Evolutionary conservation across 2,113 vertebrate species (phyloP).

Genomic region (Crotalus tigris): DNA sequence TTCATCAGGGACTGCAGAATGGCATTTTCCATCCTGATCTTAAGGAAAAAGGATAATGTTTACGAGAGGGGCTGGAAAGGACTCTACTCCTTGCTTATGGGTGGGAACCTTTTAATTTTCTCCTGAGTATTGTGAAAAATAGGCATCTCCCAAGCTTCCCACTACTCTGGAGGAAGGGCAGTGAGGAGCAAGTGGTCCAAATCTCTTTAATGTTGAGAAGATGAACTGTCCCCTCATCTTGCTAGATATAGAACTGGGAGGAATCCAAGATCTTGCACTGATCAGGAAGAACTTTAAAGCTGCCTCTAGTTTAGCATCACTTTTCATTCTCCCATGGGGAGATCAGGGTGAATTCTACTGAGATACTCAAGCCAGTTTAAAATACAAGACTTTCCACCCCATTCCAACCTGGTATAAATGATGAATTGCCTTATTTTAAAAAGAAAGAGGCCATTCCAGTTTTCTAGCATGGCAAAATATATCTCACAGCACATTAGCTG

Average conservation of each 20-base stretch:
- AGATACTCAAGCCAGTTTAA: background rate
- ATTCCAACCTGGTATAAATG: background rate
- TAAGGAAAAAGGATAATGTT: background rate
- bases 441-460: background rate
- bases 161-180: background rate
- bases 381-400: too few relatives aligned
- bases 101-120: background rate
- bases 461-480: background rate
- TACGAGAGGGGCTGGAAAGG: background rate
- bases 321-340: background rate
- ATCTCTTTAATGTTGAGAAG: background rate
- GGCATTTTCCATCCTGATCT: background rate
- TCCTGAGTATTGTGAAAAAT: background rate
- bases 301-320: background rate
- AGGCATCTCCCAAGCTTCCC: background rate
- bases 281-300: background rate
- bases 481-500: background rate
- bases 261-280: background rate
- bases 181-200: background rate
- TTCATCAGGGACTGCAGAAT: background rate
- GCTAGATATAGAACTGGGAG: background rate
- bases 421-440: background rate
- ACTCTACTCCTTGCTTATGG: background rate
- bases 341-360: background rate
- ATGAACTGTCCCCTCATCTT: background rate